Conservation (phyloP, 2,888 invertebrate genomes). For the Syrphus vitripennis region DNA sequence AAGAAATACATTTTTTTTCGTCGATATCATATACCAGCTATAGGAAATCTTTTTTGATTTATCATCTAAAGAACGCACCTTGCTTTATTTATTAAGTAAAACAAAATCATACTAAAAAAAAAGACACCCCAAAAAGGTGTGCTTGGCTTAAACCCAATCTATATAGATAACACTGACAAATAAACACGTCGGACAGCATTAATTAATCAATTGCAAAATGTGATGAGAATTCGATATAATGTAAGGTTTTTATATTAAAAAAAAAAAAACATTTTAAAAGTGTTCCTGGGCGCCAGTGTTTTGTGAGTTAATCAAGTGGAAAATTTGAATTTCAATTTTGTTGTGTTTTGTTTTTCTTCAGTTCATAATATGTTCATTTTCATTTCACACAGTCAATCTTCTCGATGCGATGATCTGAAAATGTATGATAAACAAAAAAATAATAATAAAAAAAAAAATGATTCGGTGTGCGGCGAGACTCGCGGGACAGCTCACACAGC, state of each 20-base stretch:
- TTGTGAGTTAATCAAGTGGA: conserved; percentile 61
- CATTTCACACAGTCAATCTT: conserved; percentile 14
- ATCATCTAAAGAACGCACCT: conserved; percentile 52
- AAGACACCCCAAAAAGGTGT: conserved; percentile 59
- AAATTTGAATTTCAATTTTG: conserved; percentile 56
- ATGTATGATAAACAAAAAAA: conserved; percentile 9
- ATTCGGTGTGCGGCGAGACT: conserved; percentile 1
- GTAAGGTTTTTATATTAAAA: conserved; percentile 10
- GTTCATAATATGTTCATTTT: conserved; percentile 2
- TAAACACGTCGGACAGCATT: conserved; percentile 61
- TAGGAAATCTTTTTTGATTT: conserved; percentile 35
- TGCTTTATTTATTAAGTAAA: background rate
- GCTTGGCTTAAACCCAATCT: conserved; percentile 40
- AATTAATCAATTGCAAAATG: conserved; percentile 66
- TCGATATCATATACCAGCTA: background rate
- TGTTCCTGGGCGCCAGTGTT: conserved; percentile 61
- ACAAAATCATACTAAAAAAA: background rate
- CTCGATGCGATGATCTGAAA: conserved; percentile 14
- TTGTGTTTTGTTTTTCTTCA: conserved; percentile 22
- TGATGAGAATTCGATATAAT: conserved; percentile 63
- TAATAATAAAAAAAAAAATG: background rate
- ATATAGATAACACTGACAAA: conserved; percentile 43
- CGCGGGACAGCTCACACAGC: background rate
- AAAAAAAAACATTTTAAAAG: background rate
- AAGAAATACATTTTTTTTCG: background rate